These are phyloP conservation scores for Oedothorax gibbosus DNA, from an alignment of 1,140 invertebrate genomes.

Conservation along the genomic window DNA sequence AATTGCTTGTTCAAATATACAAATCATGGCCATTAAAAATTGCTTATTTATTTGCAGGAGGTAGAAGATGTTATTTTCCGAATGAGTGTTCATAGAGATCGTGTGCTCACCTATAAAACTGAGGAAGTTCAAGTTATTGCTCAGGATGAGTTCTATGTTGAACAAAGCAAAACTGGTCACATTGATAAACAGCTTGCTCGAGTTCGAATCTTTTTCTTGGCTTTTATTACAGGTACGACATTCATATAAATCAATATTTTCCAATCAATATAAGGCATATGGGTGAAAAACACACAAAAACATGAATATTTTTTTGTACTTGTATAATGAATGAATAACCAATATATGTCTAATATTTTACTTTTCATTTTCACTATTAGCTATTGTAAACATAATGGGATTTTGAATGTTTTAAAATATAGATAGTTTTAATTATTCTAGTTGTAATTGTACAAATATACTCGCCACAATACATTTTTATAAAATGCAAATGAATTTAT, in stretches of 20 bases:
- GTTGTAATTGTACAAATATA: no score
- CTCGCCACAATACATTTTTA: no score
- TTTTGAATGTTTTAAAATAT: no score
- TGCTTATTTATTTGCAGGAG: constrained; percentile 33
- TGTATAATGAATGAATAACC: no score
- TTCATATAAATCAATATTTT: neutral
- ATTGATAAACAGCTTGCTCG: constrained; percentile 93
- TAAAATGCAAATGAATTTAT: neutral
- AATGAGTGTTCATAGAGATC: constrained; percentile 84
- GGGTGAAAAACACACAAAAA: no score
- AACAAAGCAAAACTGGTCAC: constrained; percentile 87
- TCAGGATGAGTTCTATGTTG: constrained; percentile 95
- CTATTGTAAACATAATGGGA: no score
- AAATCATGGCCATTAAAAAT: neutral
- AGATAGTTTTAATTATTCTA: no score
- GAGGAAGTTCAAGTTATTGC: constrained; percentile 97
- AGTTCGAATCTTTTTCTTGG: constrained; percentile 94
- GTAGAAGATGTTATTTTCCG: constrained; percentile 76
- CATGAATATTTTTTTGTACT: no score
- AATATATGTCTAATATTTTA: no score
- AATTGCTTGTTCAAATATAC: neutral
- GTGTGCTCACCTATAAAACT: constrained; percentile 94
- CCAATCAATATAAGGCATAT: no score
- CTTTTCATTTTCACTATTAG: no score
- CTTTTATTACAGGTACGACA: constrained; percentile 78